Evolutionary conservation across 2,888 invertebrate species (phyloP), one percentile per base, ranked within the genome.

Genomic region (Fissipunctia ypsillon): DNA sequence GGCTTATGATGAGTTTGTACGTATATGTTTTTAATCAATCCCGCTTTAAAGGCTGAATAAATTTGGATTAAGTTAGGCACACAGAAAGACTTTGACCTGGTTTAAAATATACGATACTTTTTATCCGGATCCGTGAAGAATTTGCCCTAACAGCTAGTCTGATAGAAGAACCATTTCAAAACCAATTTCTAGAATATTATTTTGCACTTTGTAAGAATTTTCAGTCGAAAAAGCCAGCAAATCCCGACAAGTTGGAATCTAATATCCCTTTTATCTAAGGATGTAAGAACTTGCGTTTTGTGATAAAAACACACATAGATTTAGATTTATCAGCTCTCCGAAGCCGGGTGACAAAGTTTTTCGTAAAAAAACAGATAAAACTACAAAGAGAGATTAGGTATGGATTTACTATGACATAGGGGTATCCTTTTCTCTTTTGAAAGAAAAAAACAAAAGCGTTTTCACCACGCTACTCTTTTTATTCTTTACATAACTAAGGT

Each of bases 291-390:
- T 80, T 65, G 16, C n/a, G 54, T 83, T 78, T 50, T 43, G 45
- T 31, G 73, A 83, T 59, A 83, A 80, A 71, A 80, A 83, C 68
- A 66, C 61, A 54, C 61, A 83, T 57, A 69, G 68, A 69, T 78
- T 78, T 50, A 48, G 65, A 54, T 54, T 78, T 80, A 78, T 78
- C 78, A 50, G 67, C 50, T 65, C 38, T 25, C 12, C 14, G 7
- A 25, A 59, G 61, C 28, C 28, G 45, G 59, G 64, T 57, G 69
- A 83, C 80, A 83, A 80, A 80, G 83, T 80, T 80, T 83, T 68
- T 48, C 57, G 52, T 43, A 59, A 78, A 83, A 76, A 9, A 82
- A 67, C 50, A 45, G 83, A 80, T 83, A 80, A 83, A 80, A 83
- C 65, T 83, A 54, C 41, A 61, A 83, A 78, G 57, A 78, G 57